Evolutionary conservation across 2,888 invertebrate species (phyloP).

Genomic region (Rhopalosiphum nymphaeae): DNA sequence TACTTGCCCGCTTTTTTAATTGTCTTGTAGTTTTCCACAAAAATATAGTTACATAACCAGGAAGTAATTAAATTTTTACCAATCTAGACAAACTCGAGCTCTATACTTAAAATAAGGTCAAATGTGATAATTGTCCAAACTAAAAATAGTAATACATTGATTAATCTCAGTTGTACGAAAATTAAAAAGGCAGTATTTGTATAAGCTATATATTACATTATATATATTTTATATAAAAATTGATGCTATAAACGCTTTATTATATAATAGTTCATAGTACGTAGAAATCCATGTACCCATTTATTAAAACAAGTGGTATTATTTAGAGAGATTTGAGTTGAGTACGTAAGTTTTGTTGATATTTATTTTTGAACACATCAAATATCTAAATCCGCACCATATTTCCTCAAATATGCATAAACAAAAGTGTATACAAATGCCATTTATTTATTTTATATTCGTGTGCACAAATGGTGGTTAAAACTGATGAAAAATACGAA

Average conservation of each 20-base stretch:
- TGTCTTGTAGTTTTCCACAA: not conserved
- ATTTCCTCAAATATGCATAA: not conserved
- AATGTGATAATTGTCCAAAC: not conserved
- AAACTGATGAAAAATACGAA: not conserved
- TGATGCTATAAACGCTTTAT: not conserved
- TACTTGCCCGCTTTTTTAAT: not conserved
- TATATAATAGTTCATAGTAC: not conserved
- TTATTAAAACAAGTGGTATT: not conserved
- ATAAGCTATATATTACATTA: not conserved
- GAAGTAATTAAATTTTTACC: not conserved
- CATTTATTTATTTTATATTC: constrained; percentile 18
- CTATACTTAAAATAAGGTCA: not conserved
- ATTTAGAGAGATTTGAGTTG: not conserved
- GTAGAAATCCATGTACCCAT: not conserved
- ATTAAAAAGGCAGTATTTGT: not conserved
- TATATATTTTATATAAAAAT: not conserved
- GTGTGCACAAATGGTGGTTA: constrained; percentile 6
- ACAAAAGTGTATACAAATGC: not conserved
- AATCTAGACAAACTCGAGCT: not conserved
- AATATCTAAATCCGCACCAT: not conserved
- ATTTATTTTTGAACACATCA: constrained; percentile 21
- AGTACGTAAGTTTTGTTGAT: not conserved
- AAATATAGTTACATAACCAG: not conserved
- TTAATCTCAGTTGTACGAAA: not conserved
- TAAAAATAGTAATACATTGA: not conserved